phyloP scores from a whole-genome alignment of 2,888 invertebrate genomes.

The Lasioglossum leucozonium region DNA sequence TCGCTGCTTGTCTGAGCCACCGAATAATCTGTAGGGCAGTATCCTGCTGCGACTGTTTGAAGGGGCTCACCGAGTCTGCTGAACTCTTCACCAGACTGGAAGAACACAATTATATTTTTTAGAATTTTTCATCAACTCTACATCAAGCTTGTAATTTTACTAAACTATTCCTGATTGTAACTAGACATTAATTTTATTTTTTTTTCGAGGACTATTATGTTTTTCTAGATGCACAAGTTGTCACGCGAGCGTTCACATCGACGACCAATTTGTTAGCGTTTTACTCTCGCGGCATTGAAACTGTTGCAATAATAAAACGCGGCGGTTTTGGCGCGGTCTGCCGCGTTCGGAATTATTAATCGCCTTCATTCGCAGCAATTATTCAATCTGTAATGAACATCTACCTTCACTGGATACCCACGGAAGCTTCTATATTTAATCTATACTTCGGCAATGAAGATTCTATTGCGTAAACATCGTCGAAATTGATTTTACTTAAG shows the following conservation, averaged over 20 bases:
- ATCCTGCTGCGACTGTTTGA: constrained; percentile 68
- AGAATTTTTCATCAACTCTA: neutral
- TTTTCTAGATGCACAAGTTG: neutral
- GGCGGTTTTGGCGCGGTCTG: constrained; percentile 1
- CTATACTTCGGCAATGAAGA: neutral
- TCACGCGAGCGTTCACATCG: neutral
- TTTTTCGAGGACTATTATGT: neutral
- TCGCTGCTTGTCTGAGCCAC: constrained; percentile 54
- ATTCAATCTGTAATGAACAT: neutral
- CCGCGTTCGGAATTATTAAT: neutral
- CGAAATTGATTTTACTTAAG: neutral
- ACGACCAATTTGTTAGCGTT: neutral
- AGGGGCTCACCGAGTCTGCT: constrained; percentile 74
- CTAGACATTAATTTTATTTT: neutral
- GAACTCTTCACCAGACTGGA: constrained; percentile 77
- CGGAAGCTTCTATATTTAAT: neutral
- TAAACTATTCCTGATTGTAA: neutral
- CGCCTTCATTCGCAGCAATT: neutral
- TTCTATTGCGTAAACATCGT: too few relatives aligned
- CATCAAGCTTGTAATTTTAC: neutral
- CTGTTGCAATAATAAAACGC: constrained; percentile 8
- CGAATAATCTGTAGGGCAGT: constrained; percentile 72
- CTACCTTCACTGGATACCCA: neutral
- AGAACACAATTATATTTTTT: neutral
- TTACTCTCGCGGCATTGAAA: neutral